Evolutionary conservation across 2,113 vertebrate species (phyloP).

Genomic region (Aramus guarauna): DNA sequence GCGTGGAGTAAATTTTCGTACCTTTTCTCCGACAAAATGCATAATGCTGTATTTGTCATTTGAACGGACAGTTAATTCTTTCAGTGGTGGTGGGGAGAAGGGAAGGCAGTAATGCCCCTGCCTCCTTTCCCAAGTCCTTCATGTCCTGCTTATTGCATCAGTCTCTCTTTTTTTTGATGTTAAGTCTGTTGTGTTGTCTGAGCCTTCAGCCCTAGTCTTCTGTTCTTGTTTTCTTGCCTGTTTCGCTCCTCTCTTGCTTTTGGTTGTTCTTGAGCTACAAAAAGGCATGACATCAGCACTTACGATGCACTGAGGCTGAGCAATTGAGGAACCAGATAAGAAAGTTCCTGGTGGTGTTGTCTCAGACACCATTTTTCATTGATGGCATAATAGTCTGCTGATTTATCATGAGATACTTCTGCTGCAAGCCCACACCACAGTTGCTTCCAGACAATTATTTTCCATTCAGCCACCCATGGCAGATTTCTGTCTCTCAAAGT

Average conservation of each 20-base stretch:
- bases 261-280: background rate
- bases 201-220: background rate
- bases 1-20: constrained; percentile 21
- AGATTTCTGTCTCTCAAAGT: background rate
- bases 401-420: background rate
- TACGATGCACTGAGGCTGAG: background rate
- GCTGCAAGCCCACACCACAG: background rate
- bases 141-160: background rate
- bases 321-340: background rate
- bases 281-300: background rate
- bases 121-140: constrained; percentile 16
- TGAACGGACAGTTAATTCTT: background rate
- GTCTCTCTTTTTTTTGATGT: constrained; percentile 28
- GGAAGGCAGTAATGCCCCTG: background rate
- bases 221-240: constrained; percentile 5
- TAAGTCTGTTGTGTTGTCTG: background rate
- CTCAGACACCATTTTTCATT: background rate
- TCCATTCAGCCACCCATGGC: background rate
- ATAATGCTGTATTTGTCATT: background rate
- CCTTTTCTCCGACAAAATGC: constrained; percentile 9
- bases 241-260: constrained; percentile 8
- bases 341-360: background rate
- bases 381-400: background rate
- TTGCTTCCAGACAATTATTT: background rate
- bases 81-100: background rate